These are phyloP conservation scores for human (Homo sapiens) DNA, from an alignment of 2,113 vertebrate genomes.

Conservation along the genomic window DNA sequence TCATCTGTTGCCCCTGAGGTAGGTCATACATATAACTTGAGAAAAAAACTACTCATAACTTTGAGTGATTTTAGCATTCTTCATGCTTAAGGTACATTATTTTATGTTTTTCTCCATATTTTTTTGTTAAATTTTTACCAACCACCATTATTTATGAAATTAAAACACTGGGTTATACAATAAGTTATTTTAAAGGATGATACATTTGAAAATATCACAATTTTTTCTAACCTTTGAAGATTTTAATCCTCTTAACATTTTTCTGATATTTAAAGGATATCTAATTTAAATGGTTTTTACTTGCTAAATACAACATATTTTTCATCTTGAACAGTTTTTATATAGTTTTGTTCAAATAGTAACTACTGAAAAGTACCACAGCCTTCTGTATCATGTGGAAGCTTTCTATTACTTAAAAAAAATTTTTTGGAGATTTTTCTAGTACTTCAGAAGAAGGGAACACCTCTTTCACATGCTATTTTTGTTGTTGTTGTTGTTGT, in stretches of 20 bases:
- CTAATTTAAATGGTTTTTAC: conserved; percentile 34
- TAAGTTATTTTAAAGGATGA: neutral
- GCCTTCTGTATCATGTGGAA: neutral
- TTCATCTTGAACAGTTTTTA: conserved; percentile 44
- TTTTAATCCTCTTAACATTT: neutral
- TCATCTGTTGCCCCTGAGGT: neutral
- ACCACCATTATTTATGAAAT: neutral
- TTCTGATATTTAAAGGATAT: conserved; percentile 23
- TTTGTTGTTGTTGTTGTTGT: too few relatives aligned
- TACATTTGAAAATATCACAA: neutral
- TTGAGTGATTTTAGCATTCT: neutral
- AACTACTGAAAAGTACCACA: conserved; percentile 61
- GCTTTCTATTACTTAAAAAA: neutral
- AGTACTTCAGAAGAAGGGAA: neutral
- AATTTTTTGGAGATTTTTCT: neutral
- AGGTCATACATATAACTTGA: neutral
- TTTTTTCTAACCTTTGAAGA: neutral
- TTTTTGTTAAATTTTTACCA: neutral
- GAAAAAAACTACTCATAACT: neutral
- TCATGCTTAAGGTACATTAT: neutral
- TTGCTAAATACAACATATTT: conserved; percentile 50
- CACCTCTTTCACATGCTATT: neutral
- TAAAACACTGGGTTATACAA: neutral
- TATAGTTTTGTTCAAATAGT: conserved; percentile 54
- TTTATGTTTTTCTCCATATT: conserved; percentile 16